Evolutionary conservation across 92 coral and sea anemone species (phyloP), one percentile per base, ranked within the genome.

Genomic region (Siderastrea siderea): DNA sequence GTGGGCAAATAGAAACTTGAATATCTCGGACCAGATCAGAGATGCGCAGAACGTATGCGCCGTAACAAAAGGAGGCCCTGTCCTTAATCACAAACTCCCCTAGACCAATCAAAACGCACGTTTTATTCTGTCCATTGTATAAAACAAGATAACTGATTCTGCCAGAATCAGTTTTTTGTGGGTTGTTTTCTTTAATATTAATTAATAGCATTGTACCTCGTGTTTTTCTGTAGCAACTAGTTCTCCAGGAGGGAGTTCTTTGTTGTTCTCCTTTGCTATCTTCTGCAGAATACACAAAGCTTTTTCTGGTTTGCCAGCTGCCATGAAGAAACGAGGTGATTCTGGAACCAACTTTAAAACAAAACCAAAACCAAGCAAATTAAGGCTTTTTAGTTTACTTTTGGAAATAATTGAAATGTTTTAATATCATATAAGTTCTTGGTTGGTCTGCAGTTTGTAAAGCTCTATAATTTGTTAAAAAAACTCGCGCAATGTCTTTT

Each of bases 291-390:
- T 94, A 54, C 77, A 60, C 60, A 88, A 59, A 6, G 97, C 99
- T 89, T 95, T 89, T 6, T 93, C 95, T 6, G 86, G 68, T 75
- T 92, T 85, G 47, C 94, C 99, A 4, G 97, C 95, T 48, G 96
- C 84, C 81, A 97, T 90, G 53, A 87, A 90, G 75, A 84, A 95
- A 67, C 99, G 93, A 43, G 99, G 99, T 2, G 98, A 97, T 79
- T 97, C 99, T 47, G 99, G 99, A 3, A 97, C 85, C 54, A 90
- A 85, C 99, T 97, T 51, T 7, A 63, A 83, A 67, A 13, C 2
- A 74, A 46, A 70, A 16, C 38, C 45, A 47, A 14, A 82, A 62
- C 38, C 38, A 47, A 46, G 13, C 10, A 63, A 54, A 47, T 4
- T 7, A 16, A 74, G 8, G 14, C 16, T 53, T 47, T 3, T 10